Evolutionary conservation across 2,888 invertebrate species (phyloP).

Genomic region (Heteropelma amictum): DNA sequence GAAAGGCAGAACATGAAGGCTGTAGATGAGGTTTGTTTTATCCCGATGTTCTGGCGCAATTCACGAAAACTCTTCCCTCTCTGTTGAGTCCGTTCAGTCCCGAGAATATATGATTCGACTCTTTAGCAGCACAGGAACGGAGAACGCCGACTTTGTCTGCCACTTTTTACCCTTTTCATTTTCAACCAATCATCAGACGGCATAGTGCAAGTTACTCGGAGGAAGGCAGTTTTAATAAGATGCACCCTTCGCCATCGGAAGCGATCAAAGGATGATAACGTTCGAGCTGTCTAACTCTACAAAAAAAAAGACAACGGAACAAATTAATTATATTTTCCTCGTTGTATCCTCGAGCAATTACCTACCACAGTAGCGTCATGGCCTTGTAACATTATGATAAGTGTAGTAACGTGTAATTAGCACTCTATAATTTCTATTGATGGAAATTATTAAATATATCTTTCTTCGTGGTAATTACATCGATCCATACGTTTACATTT

Average conservation of each 20-base stretch:
- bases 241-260: constrained; percentile 68
- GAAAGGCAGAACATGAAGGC: not conserved
- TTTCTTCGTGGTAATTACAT: too few relatives aligned
- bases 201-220: not conserved
- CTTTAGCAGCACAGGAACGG: not conserved
- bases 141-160: not conserved
- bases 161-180: constrained; percentile 2
- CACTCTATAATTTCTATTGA: too few relatives aligned
- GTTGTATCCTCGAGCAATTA: constrained; percentile 6
- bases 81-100: not conserved
- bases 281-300: too few relatives aligned
- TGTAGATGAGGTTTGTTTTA: constrained; percentile 37
- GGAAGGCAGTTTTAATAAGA: constrained; percentile 66
- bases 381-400: constrained; percentile 7
- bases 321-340: constrained; percentile 65
- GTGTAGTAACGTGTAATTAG: constrained; percentile 20
- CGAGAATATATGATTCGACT: constrained; percentile 33
- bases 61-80: constrained; percentile 6
- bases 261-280: too few relatives aligned
- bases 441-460: not conserved
- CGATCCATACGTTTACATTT: too few relatives aligned
- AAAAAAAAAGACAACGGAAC: constrained; percentile 62
- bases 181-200: constrained; percentile 22
- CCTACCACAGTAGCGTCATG: constrained; percentile 14
- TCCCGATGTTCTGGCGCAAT: too few relatives aligned